phyloP scores from a whole-genome alignment of 2,888 invertebrate species.

The Laspeyria flexula region DNA sequence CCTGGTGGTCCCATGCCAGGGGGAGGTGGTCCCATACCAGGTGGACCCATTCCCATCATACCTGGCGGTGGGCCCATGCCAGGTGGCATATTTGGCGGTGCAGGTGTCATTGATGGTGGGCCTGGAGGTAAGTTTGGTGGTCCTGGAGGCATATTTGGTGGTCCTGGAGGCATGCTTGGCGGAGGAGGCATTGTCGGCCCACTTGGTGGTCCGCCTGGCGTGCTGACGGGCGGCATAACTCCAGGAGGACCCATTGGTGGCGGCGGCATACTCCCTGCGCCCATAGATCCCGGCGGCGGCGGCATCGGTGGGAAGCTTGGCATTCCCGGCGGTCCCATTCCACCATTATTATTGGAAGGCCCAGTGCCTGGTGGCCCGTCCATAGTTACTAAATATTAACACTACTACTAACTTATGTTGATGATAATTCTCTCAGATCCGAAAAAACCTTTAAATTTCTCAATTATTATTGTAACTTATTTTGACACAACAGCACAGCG shows the following conservation, averaged over 20 bases:
- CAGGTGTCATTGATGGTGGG: slow-evolving; percentile 37
- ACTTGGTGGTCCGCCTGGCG: slow-evolving; percentile 52
- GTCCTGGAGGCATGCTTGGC: slow-evolving; percentile 24
- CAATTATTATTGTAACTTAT: not conserved
- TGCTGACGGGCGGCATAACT: slow-evolving; percentile 60
- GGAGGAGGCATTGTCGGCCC: slow-evolving; percentile 47
- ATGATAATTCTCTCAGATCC: not conserved
- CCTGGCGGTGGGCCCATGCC: slow-evolving; percentile 49
- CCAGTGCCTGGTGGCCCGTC: slow-evolving; percentile 78
- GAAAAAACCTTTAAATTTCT: not conserved
- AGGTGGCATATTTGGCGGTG: slow-evolving; percentile 43
- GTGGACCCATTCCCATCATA: slow-evolving; percentile 40
- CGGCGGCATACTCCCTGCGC: slow-evolving; percentile 49
- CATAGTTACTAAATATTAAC: slow-evolving; percentile 49
- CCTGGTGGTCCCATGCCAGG: slow-evolving; percentile 57
- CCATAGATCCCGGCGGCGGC: slow-evolving; percentile 67
- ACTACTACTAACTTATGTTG: slow-evolving; percentile 1
- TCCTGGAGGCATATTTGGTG: slow-evolving; percentile 41
- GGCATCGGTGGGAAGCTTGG: slow-evolving; percentile 66
- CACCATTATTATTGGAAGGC: slow-evolving; percentile 63
- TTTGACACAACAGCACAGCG: slow-evolving; percentile 11
- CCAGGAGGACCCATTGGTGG: slow-evolving; percentile 67
- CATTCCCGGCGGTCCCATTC: slow-evolving; percentile 69
- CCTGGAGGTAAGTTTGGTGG: slow-evolving; percentile 49
- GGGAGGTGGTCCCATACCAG: slow-evolving; percentile 56